Conservation (phyloP, 2,888 invertebrate species). For the Heliconius charithonia region DNA sequence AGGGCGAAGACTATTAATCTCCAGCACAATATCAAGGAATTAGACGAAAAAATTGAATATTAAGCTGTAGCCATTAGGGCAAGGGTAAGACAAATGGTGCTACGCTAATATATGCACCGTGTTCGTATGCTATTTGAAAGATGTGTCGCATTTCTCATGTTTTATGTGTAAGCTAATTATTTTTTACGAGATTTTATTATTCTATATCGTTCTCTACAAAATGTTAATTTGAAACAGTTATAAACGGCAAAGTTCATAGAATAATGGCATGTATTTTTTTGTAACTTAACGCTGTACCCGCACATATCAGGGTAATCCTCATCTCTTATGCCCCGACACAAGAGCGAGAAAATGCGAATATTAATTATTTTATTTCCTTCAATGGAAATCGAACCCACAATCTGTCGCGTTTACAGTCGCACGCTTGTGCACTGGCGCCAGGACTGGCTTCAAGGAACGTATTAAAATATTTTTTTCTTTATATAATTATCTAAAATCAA, state of each 20-base stretch:
- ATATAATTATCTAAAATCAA: background rate
- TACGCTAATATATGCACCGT: constrained; percentile 41
- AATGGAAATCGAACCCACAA: background rate
- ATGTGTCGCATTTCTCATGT: constrained; percentile 33
- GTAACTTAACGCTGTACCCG: background rate
- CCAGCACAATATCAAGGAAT: constrained; percentile 57
- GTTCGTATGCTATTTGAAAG: constrained; percentile 43
- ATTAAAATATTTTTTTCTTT: background rate
- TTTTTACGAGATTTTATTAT: background rate
- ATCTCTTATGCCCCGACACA: background rate
- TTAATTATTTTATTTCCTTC: background rate
- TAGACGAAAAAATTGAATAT: constrained; percentile 67
- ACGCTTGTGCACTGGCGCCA: background rate
- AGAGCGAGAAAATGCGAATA: background rate
- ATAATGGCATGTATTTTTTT: background rate
- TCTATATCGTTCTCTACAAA: background rate
- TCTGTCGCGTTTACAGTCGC: background rate
- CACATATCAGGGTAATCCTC: background rate
- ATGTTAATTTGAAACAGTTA: background rate
- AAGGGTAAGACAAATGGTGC: constrained; percentile 56
- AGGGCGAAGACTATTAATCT: constrained; percentile 74
- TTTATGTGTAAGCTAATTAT: background rate
- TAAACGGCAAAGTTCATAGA: no score
- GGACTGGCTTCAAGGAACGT: background rate
- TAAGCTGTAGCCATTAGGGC: constrained; percentile 59